Base-by-base conservation (phyloP, 2,888 invertebrate species). In the Eupithecia insigniata region DNA sequence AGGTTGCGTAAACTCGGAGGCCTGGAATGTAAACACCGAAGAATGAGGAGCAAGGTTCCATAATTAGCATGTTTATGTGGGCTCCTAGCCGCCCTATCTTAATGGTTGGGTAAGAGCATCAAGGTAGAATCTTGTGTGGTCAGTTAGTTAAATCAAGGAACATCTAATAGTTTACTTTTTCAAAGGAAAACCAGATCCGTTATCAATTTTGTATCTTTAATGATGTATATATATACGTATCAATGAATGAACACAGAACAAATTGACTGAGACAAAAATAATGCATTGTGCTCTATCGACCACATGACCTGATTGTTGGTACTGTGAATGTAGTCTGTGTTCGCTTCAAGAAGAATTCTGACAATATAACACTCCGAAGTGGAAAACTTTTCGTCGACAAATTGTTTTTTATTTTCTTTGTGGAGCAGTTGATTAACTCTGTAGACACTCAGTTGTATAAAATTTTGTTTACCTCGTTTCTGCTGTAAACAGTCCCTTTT, bases 1-100 rank as follows among this genome's bases (percentile, higher is more conserved):
- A 98, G 94, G 81, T 96, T 96, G 85, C 95, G 96, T 81, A 98
- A 95, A 84, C 96, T 96, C 80, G 95, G 95, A 61, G 98, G 97
- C 80, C 97, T 94, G 90, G 26, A 72, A 73, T 43, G 1, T 7
- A 51, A 69, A 61, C 43, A 74, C 28, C 22, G 34, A 34, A 32
- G 55, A 70, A 68, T 66, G 60, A 60, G 62, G 66, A 62, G 46
- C 66, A 66, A 71, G 43, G 68, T 71, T 66, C 68, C 39, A 39
- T 61, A 51, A 68, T 70, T 64, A 64, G 30, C 65, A 62, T 55
- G 61, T 34, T 34, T 62, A 62, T 55, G 26, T 55, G 28, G 28
- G 58, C 14, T 58, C 14, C 58, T 58, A 26, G 22, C 28, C 28
- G 43, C 43, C 36, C 36, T 39, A 39, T 18, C 18, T 43, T 43